Evolutionary conservation across 1,140 invertebrate species (phyloP), one percentile per base, ranked within the genome.

Genomic region (Alviniconcha marisindica): DNA sequence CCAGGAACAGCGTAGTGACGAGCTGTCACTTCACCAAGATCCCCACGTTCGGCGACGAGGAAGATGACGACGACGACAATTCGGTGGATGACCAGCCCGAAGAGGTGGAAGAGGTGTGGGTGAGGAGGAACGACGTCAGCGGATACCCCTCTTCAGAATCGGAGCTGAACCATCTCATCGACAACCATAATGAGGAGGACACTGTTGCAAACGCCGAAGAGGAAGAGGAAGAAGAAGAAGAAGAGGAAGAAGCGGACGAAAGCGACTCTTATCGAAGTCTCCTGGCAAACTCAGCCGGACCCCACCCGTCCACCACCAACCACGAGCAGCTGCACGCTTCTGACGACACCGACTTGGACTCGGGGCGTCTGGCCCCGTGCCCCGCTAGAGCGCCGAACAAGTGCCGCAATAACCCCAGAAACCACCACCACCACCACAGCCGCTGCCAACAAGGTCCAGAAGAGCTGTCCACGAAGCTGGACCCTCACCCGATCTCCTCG

Each of bases 1-100:
- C 78, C 10, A 80, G 78, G 38, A 66, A 80, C 78, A 80, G 78
- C 78, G 40, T 80, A 3, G 33, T 60, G 56, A 80, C 12, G n/a
- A 44, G 78, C 56, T 66, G 36, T 40, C 54, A 31, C 33, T 42
- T 66, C 40, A 3, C 60, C 5, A 33, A 42, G 5, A 33, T 31
- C 77, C 54, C 77, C 38, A 40, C 56, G 36, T 28, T 28, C 36
- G 15, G 7, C 60, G 24, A 69, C 60, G 24, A 15, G 3, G 33
- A 63, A 14, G 51, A 69, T 10, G 33, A 63, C 21, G 56, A 69
- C 38, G 31, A 42, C 15, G 14, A 77, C 1, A n/a, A n/a, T n/a
- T 4, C n/a, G 15, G 63, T 31, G 3, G 24, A 77, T 2, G 28
- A 5, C 74, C 10, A 33, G n/a, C 12, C 36, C 14, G 51, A 36